Conservation (phyloP, 2,113 vertebrate genomes). For the Limanda limanda region DNA sequence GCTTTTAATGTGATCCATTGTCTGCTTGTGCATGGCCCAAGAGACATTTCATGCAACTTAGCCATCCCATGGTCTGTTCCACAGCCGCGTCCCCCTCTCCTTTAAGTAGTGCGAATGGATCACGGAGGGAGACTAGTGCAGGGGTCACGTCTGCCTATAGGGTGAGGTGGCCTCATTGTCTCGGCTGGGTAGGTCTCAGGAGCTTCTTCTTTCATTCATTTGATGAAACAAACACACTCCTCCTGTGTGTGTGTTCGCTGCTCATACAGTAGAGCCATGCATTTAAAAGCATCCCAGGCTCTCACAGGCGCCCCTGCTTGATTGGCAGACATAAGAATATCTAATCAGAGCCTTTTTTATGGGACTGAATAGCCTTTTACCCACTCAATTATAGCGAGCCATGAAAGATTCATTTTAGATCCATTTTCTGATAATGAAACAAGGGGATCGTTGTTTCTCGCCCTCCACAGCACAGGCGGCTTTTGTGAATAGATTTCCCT, state of each 20-base stretch:
- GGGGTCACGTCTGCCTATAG: slow-evolving; percentile 51
- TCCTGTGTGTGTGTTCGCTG: slow-evolving; percentile 25
- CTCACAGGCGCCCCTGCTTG: slow-evolving; percentile 53
- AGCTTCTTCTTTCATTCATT: slow-evolving; percentile 56
- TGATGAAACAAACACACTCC: slow-evolving; percentile 55
- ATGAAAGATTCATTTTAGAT: slow-evolving; percentile 78
- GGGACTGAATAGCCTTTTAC: slow-evolving; percentile 77
- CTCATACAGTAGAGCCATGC: slow-evolving; percentile 56
- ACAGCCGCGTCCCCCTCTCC: slow-evolving; percentile 38
- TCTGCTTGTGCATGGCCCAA: slow-evolving; percentile 80
- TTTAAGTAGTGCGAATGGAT: slow-evolving; percentile 42
- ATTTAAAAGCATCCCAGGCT: slow-evolving; percentile 52
- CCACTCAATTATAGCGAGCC: slow-evolving; percentile 74
- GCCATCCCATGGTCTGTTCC: slow-evolving; percentile 56
- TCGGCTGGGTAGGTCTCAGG: slow-evolving; percentile 55
- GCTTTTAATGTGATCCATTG: slow-evolving; percentile 62
- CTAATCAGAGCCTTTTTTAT: slow-evolving; percentile 76
- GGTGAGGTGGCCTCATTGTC: slow-evolving; percentile 67
- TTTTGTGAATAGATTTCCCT: slow-evolving; percentile 64
- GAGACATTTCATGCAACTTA: slow-evolving; percentile 75
- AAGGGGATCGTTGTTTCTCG: slow-evolving; percentile 69
- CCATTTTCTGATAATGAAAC: slow-evolving; percentile 79
- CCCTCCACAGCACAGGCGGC: slow-evolving; percentile 63
- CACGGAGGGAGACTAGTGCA: slow-evolving; percentile 42
- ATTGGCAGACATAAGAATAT: slow-evolving; percentile 79